Conservation (phyloP, 2,888 invertebrate genomes). For the Callosobruchus maculatus region DNA sequence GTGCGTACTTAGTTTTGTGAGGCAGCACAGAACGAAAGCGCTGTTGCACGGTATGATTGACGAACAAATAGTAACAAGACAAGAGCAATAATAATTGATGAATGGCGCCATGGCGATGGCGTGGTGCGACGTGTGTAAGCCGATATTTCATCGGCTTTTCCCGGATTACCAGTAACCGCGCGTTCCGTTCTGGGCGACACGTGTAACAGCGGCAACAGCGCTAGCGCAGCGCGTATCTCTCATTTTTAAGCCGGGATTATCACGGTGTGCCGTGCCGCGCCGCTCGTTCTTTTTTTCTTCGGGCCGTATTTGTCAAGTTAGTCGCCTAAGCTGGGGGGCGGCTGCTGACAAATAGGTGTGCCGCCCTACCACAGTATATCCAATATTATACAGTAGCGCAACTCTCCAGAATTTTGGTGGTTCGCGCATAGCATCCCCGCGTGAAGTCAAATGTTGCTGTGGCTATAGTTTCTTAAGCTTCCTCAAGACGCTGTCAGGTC, state of each 20-base stretch:
- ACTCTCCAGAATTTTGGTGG: too few relatives aligned
- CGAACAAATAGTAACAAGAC: background rate
- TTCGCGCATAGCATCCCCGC: too few relatives aligned
- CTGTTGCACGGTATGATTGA: too few relatives aligned
- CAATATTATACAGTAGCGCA: too few relatives aligned
- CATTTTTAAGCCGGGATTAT: background rate
- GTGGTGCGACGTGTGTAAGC: constrained; percentile 8
- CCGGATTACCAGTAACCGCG: constrained; percentile 17
- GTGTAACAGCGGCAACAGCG: constrained; percentile 11
- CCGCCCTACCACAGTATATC: too few relatives aligned
- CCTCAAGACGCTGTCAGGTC: too few relatives aligned
- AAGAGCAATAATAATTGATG: constrained; percentile 13
- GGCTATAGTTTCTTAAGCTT: background rate
- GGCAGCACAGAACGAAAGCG: too few relatives aligned
- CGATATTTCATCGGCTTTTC: constrained; percentile 23
- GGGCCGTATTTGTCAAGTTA: constrained; percentile 7
- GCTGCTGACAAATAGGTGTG: constrained; percentile 5
- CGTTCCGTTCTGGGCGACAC: constrained; percentile 19
- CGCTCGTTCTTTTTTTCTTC: constrained; percentile 4
- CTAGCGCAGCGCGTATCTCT: background rate
- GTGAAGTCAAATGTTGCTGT: too few relatives aligned
- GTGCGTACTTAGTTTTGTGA: too few relatives aligned
- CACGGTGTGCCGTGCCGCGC: background rate
- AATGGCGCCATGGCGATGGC: background rate
- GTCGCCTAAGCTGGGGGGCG: constrained; percentile 3